Evolutionary conservation across 2,888 invertebrate genomes (phyloP), one percentile per base, ranked within the genome.

Genomic region (Andrena praecox): DNA sequence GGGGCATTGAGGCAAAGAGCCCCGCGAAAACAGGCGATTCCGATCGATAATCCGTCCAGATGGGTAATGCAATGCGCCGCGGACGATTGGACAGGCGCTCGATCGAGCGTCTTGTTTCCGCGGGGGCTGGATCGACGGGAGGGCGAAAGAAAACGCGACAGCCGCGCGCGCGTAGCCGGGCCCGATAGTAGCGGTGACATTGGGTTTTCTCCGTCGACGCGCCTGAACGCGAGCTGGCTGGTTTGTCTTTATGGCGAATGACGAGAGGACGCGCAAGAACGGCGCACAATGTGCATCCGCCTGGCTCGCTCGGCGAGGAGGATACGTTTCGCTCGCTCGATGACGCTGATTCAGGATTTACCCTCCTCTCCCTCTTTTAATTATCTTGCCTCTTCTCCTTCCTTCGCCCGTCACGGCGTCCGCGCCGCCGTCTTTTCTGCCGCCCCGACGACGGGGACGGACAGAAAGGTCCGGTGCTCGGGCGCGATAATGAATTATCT

Each of bases 401-500:
- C 70, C 73, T 76, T 74, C 70, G 66, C 70, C 42, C 60, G 71
- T 48, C 4, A n/a, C 77, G 27, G 16, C 82, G 54, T 42, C 75
- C 71, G 56, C 77, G 73, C n/a, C 77, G 75, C 59, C 89, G 73
- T 78, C 89, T 90, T 89, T 89, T 90, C 87, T 87, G 85, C 83
- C 85, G 76, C 72, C 87, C 62, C 69, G 48, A 16, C 24, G 10
- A 75, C 81, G 80, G 70, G 79, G 81, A 85, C 80, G 79, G 77
- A 85, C 81, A 82, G 76, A 82, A 85, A 84, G 84, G 84, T 76
- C 82, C 87, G 84, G 78, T 76, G 75, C 72, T 69, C 68, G 80
- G 71, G 8, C 72, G 88, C 83, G 91, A 92, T 92, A 92, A 92
- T 77, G 78, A 87, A 89, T 92, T 93, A 93, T 93, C 93, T 91